These are phyloP conservation scores for Littorina saxatilis DNA, from an alignment of 1,140 invertebrate genomes.

Conservation along the genomic window DNA sequence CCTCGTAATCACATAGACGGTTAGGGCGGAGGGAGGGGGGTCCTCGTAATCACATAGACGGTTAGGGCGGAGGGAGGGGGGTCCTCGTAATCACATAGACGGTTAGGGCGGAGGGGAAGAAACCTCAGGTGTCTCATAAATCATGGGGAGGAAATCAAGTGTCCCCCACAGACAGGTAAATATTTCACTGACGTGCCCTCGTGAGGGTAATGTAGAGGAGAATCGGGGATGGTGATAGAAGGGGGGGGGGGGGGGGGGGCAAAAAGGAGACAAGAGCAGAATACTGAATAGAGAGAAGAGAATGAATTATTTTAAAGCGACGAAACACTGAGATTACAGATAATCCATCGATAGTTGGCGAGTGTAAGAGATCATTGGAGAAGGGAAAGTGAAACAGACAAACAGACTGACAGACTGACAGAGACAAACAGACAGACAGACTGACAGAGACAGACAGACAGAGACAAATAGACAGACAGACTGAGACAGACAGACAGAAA, in stretches of 20 bases:
- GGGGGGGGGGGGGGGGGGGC: neutral
- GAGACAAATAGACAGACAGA: neutral
- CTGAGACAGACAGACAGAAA: neutral
- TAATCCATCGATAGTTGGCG: slow-evolving; percentile 16
- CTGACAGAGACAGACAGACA: slow-evolving; percentile 12
- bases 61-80: no score
- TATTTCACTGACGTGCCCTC: no score
- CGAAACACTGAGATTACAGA: no score
- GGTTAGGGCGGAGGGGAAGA: no score
- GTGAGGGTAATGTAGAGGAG: neutral
- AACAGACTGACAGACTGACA: slow-evolving; percentile 13
- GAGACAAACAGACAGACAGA: neutral
- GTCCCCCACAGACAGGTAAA: no score
- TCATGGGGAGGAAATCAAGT: no score
- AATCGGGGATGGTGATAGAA: neutral
- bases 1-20: no score
- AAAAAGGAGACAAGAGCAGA: slow-evolving; percentile 27
- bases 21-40: no score
- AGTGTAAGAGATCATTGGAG: slow-evolving; percentile 6
- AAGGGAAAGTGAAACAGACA: neutral
- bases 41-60: no score
- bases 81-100: no score
- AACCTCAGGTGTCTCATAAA: no score
- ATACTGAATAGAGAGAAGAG: slow-evolving; percentile 36
- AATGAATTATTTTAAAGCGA: no score